Percentiles rank a stretch among this genome's conserved stretches.
These are phyloP conservation scores for Eurois occulta DNA, from an alignment of 2,888 invertebrate genomes.

Conservation along the genomic window DNA sequence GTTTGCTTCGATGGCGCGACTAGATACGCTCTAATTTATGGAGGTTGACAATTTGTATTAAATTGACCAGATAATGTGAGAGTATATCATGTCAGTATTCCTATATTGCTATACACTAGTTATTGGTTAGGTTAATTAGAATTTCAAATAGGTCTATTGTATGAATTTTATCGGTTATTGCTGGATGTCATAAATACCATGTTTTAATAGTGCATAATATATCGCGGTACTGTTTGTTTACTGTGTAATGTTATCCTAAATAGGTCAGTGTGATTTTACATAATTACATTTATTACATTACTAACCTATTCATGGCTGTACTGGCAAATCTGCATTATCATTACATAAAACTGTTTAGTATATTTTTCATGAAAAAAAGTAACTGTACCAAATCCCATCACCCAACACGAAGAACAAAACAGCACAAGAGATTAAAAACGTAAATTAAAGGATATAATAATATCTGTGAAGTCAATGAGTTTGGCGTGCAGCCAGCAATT, in stretches of 20 bases:
- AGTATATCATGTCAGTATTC: constrained; percentile 67
- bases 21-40: constrained; percentile 81
- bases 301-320: neutral
- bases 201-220: constrained; percentile 51
- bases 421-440: constrained; percentile 42
- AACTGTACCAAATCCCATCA: neutral
- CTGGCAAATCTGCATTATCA: neutral
- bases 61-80: constrained; percentile 78
- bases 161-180: constrained; percentile 57
- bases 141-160: constrained; percentile 65
- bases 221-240: constrained; percentile 16
- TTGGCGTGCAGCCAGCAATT: constrained; percentile 65
- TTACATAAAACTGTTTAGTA: too few relatives aligned
- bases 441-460: constrained; percentile 54
- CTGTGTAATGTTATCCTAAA: constrained; percentile 24
- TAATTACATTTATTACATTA: constrained; percentile 3
- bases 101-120: constrained; percentile 56
- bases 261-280: constrained; percentile 19
- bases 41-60: constrained; percentile 80
- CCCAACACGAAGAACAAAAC: constrained; percentile 14
- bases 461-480: constrained; percentile 58
- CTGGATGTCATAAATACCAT: constrained; percentile 55
- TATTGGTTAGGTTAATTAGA: constrained; percentile 64
- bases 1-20: constrained; percentile 82
- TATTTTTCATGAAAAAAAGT: neutral